Evolutionary conservation across 1,140 invertebrate species (phyloP), one percentile per base, ranked within the genome.

Genomic region (Trachymyrmex septentrionalis): DNA sequence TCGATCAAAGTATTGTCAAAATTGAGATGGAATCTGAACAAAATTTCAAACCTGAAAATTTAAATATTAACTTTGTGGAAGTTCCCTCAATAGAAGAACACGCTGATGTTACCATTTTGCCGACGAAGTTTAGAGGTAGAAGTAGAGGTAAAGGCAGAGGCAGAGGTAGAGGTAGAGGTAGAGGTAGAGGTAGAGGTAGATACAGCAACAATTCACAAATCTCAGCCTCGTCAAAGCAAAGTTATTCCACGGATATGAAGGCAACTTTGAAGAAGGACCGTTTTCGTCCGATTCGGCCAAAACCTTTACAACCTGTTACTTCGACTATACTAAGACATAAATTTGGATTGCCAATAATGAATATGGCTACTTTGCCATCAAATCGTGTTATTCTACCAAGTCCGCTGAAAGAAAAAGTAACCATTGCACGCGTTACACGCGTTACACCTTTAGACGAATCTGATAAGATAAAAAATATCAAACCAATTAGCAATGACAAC

Each of bases 281-380:
- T 34, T 82, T 57, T 71, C 66, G 66, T 14, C 78, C 78, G 3
- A 82, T 82, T 48, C 27, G 34, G 38, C 78, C 78, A 4, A 81
- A 81, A 59, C 78, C 64, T 3, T 66, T 10, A 21, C 21, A 38
- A 77, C 0, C 27, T 30, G 3, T 1, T 67, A n/a, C n/a, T 5
- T n/a, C 38, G 7, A 0, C 34, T 44, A 9, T 64, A 48, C 2
- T 44, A 6, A 63, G 5, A 10, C 16, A 67, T 10, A 50, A 67
- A 21, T 10, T 34, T 16, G n/a, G 4, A 67, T n/a, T 27, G 7
- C 6, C 34, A 30, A 7, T 14, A 1, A n/a, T 30, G 12, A 80
- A 53, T 9, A 24, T 12, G 16, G 3, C 21, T 19, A 30, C 27
- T 21, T 24, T 53, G 16, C 5, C n/a, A 50, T 0, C 63, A 67